Evolutionary conservation across 2,888 invertebrate genomes (phyloP).

Genomic region (Deilephila elpenor): DNA sequence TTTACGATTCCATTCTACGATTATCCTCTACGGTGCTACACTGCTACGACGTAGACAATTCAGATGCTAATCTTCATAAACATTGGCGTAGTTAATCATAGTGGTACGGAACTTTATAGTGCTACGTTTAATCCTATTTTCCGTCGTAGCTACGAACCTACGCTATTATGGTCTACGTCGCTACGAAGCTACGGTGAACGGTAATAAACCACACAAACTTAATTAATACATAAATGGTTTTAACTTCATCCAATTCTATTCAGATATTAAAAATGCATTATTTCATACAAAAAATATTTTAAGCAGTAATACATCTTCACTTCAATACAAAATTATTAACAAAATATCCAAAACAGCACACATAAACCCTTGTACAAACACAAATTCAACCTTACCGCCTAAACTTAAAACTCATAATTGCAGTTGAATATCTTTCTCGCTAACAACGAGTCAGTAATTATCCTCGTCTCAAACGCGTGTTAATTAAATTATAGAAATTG

Average conservation of each 20-base stretch:
- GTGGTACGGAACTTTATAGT: neutral
- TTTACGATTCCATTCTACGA: too few relatives aligned
- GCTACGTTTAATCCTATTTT: neutral
- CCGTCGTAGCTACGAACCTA: too few relatives aligned
- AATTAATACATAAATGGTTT: too few relatives aligned
- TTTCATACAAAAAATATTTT: neutral
- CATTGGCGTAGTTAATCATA: neutral
- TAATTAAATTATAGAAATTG: conserved; percentile 27
- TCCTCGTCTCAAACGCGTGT: conserved; percentile 10
- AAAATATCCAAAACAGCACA: neutral
- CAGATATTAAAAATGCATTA: too few relatives aligned
- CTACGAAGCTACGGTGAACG: too few relatives aligned
- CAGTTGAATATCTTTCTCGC: neutral
- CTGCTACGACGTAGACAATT: neutral
- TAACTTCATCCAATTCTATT: too few relatives aligned
- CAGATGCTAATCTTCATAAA: neutral
- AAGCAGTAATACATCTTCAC: neutral
- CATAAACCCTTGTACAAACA: neutral
- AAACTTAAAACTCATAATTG: neutral
- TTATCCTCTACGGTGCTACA: neutral
- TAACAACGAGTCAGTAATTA: conserved; percentile 12
- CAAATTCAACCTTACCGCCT: neutral
- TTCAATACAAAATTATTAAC: neutral
- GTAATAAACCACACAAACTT: too few relatives aligned
- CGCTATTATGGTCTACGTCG: too few relatives aligned